phyloP scores from a whole-genome alignment of 2,888 invertebrate genomes.

The Syrista parreyssii region DNA sequence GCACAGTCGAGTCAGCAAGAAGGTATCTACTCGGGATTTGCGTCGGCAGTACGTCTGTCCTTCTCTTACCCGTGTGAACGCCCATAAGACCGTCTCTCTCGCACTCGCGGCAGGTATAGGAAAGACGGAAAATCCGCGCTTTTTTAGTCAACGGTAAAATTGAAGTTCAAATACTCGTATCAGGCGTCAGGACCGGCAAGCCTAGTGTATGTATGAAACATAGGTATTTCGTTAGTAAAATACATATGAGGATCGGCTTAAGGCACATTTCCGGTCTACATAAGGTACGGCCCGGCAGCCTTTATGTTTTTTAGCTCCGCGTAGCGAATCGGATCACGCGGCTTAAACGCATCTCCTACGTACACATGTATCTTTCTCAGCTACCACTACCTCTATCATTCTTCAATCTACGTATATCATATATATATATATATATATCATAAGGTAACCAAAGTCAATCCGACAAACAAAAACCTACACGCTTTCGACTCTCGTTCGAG shows the following conservation, averaged over 20 bases:
- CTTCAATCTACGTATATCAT: too few relatives aligned
- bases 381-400: too few relatives aligned
- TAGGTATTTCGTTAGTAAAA: not conserved
- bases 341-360: conserved; percentile 18
- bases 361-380: not conserved
- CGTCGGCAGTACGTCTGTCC: not conserved
- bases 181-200: not conserved
- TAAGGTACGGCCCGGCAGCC: conserved; percentile 14
- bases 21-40: not conserved
- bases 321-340: conserved; percentile 29
- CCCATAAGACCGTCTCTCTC: not conserved
- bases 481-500: not conserved
- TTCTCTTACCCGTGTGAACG: not conserved
- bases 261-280: conserved; percentile 17
- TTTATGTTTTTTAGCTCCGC: conserved; percentile 18
- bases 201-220: not conserved
- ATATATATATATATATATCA: not conserved
- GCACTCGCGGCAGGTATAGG: not conserved
- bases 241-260: conserved; percentile 5
- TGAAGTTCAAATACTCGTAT: not conserved
- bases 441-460: not conserved
- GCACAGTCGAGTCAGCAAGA: not conserved
- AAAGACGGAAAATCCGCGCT: not conserved
- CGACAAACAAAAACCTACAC: not conserved
- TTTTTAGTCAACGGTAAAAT: not conserved